These are phyloP conservation scores for Ormyrus nitidulus DNA, from an alignment of 2,888 invertebrate genomes.

Conservation along the genomic window DNA sequence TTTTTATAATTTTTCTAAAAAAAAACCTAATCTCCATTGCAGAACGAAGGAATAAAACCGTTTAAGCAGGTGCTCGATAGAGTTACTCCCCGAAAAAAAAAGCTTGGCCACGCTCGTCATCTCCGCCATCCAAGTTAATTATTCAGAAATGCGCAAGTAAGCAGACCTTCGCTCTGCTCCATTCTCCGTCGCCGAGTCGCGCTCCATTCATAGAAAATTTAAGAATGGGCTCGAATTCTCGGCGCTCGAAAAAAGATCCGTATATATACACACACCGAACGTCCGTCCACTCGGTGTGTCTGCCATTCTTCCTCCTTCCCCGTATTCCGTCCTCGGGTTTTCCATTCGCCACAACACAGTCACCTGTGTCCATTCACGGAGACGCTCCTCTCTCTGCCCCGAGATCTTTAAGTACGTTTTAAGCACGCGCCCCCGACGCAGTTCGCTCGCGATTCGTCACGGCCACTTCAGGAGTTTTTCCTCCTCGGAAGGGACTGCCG, in stretches of 20 bases:
- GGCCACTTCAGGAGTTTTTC: slow-evolving; percentile 41
- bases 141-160: slow-evolving; percentile 34
- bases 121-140: slow-evolving; percentile 26
- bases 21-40: too few species aligned
- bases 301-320: slow-evolving; percentile 8
- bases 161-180: slow-evolving; percentile 8
- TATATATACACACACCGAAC: slow-evolving; percentile 18
- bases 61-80: slow-evolving; percentile 9
- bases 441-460: slow-evolving; percentile 49
- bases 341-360: slow-evolving; percentile 35
- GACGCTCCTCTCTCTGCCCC: slow-evolving; percentile 21
- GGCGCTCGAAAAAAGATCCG: background rate
- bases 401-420: slow-evolving; percentile 53
- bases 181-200: background rate
- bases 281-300: background rate
- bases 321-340: slow-evolving; percentile 17
- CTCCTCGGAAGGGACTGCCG: background rate
- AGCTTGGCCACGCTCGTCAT: slow-evolving; percentile 20
- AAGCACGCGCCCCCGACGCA: slow-evolving; percentile 46
- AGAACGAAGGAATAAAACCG: background rate
- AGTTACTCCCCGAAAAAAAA: slow-evolving; percentile 25
- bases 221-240: slow-evolving; percentile 46
- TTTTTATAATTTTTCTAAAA: too few species aligned
- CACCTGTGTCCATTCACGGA: slow-evolving; percentile 33
- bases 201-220: slow-evolving; percentile 33